A percentile compares a stretch with the other conserved stretches of the same genome.
These are phyloP conservation scores for Denticeps clupeoides DNA, from an alignment of 2,797 vertebrate genomes.

Conservation along the genomic window DNA sequence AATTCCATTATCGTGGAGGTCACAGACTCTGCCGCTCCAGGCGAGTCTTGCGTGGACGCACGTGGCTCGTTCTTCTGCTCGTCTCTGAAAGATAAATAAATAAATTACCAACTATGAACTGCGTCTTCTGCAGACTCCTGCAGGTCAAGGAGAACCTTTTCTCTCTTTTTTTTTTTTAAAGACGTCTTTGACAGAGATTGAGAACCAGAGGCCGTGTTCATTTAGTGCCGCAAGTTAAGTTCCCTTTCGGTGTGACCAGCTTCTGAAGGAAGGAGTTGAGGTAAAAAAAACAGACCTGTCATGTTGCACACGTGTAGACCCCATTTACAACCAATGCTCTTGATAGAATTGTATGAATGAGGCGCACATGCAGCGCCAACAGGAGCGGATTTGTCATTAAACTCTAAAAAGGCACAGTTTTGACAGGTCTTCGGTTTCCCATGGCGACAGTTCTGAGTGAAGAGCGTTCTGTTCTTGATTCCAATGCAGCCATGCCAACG, in stretches of 20 bases:
- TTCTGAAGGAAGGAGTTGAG: too few relatives aligned
- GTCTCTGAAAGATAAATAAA: conserved; percentile 35
- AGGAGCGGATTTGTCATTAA: conserved; percentile 34
- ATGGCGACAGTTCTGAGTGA: conserved; percentile 26
- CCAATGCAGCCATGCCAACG: conserved; percentile 33
- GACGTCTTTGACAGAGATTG: conserved; percentile 13
- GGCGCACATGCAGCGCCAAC: not conserved
- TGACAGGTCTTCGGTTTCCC: conserved; percentile 19
- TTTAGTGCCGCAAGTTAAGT: conserved; percentile 6
- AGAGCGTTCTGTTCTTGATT: conserved; percentile 35
- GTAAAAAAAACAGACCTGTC: too few relatives aligned
- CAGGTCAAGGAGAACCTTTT: conserved; percentile 38
- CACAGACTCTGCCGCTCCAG: conserved; percentile 38
- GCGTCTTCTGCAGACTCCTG: conserved; percentile 22
- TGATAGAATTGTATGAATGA: too few relatives aligned
- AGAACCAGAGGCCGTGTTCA: conserved; percentile 12
- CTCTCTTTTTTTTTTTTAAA: conserved; percentile 11
- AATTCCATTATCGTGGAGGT: conserved; percentile 55
- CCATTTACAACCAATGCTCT: too few relatives aligned
- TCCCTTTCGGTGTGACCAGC: too few relatives aligned
- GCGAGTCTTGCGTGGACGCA: conserved; percentile 22
- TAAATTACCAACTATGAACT: conserved; percentile 24
- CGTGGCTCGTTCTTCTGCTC: conserved; percentile 17
- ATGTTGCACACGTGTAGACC: too few relatives aligned
- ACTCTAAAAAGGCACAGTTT: conserved; percentile 39